Evolutionary conservation across 1,140 invertebrate genomes (phyloP).

Genomic region (Leptoteleia sp.): DNA sequence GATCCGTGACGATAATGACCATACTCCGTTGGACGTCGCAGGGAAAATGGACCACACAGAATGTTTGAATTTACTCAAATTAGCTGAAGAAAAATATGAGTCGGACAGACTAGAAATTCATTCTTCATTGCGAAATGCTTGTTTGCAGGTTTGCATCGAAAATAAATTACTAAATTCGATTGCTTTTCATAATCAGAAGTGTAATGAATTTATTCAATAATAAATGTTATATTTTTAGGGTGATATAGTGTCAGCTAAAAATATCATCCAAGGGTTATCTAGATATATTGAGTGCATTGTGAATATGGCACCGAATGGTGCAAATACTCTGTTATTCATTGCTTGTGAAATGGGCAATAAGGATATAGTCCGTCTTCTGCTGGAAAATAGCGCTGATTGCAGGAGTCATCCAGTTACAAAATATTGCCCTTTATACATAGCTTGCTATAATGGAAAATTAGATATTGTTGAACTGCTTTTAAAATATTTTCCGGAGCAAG

Average conservation of each 20-base stretch:
- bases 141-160: slow-evolving; percentile 73
- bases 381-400: slow-evolving; percentile 92
- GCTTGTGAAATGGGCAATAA: slow-evolving; percentile 91
- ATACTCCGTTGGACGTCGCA: slow-evolving; percentile 88
- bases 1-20: slow-evolving; percentile 84
- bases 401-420: slow-evolving; percentile 93
- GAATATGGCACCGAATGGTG: slow-evolving; percentile 92
- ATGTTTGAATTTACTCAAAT: slow-evolving; percentile 85
- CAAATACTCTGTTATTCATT: slow-evolving; percentile 92
- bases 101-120: slow-evolving; percentile 86
- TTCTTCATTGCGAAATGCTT: slow-evolving; percentile 87
- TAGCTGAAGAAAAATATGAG: slow-evolving; percentile 87
- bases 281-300: slow-evolving; percentile 87
- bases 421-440: slow-evolving; percentile 95
- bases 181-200: too few species aligned
- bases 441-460: slow-evolving; percentile 91
- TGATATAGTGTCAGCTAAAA: slow-evolving; percentile 84
- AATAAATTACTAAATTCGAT: background rate
- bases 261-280: slow-evolving; percentile 85
- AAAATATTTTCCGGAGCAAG: slow-evolving; percentile 85
- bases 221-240: slow-evolving; percentile 76
- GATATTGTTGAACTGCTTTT: slow-evolving; percentile 91
- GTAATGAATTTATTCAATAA: too few species aligned
- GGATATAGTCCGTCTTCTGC: slow-evolving; percentile 89
- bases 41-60: slow-evolving; percentile 86